A percentile compares a stretch with the other conserved stretches of the same genome.
phyloP scores from a whole-genome alignment of 2,888 invertebrate species.

The Thereva unica region DNA sequence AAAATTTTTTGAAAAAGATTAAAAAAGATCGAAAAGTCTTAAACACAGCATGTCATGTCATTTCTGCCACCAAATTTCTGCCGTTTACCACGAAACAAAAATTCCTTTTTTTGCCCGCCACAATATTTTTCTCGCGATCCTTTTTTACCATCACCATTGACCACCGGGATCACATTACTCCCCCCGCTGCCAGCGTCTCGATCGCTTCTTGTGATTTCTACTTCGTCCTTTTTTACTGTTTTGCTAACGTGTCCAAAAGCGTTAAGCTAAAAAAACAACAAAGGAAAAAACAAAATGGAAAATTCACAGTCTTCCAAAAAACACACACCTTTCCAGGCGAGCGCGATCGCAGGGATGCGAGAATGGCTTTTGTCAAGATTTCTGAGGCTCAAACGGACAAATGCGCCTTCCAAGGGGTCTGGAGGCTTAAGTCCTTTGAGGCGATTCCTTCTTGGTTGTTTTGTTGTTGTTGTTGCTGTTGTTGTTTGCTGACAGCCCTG shows the following conservation, averaged over 20 bases:
- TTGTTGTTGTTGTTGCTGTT: slow-evolving; percentile 13
- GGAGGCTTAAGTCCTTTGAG: slow-evolving; percentile 16
- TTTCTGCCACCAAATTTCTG: slow-evolving; percentile 39
- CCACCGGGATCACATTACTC: slow-evolving; percentile 37
- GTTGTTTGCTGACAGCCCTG: slow-evolving; percentile 31
- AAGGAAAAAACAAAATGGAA: no score
- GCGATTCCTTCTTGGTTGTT: neutral
- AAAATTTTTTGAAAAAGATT: slow-evolving; percentile 30
- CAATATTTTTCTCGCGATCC: slow-evolving; percentile 22
- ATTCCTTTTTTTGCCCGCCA: slow-evolving; percentile 31
- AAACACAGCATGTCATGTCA: slow-evolving; percentile 39
- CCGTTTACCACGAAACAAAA: slow-evolving; percentile 36
- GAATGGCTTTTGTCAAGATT: slow-evolving; percentile 27
- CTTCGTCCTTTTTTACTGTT: slow-evolving; percentile 10
- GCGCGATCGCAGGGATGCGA: no score
- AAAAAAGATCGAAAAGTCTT: slow-evolving; percentile 13
- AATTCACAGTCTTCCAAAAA: no score
- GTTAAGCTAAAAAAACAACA: slow-evolving; percentile 20
- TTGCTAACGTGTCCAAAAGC: slow-evolving; percentile 27
- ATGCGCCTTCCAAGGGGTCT: slow-evolving; percentile 8
- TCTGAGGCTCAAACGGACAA: slow-evolving; percentile 1
- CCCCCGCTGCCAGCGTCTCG: neutral
- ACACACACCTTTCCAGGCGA: no score
- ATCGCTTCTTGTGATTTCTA: neutral
- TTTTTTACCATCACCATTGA: slow-evolving; percentile 29